Evolutionary conservation across 2,113 vertebrate species (phyloP), one percentile per base, ranked within the genome.

Genomic region (Ochotona curzoniae): DNA sequence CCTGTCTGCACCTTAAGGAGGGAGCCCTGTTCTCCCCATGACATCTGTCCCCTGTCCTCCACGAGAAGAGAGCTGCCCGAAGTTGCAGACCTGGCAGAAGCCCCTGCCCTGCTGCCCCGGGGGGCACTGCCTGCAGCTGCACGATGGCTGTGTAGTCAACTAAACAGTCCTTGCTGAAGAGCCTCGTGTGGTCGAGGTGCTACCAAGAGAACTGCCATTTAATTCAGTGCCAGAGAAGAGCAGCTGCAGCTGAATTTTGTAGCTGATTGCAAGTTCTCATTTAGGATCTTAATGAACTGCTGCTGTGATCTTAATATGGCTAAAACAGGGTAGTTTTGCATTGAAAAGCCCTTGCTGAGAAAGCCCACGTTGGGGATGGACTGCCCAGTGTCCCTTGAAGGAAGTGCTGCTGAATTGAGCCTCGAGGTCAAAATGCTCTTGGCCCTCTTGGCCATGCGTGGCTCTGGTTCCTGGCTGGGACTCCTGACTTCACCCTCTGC

Each of bases 251-350:
- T 35, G 35, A 73, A 69, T 84, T 92, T 60, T 89, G 70, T 91
- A 66, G 51, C 82, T 90, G 75, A 90, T 93, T 91, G 83, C 83
- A 69, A 71, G 89, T 89, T 97, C 28, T 64, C 61, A 57, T 70
- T 80, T 93, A 76, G 23, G 63, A 47, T 91, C 21, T 89, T 87
- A 49, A 35, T 38, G 20, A 94, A 30, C 20, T 85, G 15, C 70
- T 86, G 21, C 4, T 79, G 8, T 66, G 44, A 75, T 86, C 28
- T 61, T 88, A 76, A 85, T 17, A 61, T 10, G 32, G 64, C 75
- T 80, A 54, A 47, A 12, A 61, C 4, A 71, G 23, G 28, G 25
- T 83, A 6, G 10, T 86, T 93, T 94, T 78, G 17, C 71, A 54
- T 51, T 75, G 49, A 8, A 4, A 83, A 87, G 66, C 18, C 28